Conservation (phyloP, 2,113 vertebrate species). For the Cebus imitator region DNA sequence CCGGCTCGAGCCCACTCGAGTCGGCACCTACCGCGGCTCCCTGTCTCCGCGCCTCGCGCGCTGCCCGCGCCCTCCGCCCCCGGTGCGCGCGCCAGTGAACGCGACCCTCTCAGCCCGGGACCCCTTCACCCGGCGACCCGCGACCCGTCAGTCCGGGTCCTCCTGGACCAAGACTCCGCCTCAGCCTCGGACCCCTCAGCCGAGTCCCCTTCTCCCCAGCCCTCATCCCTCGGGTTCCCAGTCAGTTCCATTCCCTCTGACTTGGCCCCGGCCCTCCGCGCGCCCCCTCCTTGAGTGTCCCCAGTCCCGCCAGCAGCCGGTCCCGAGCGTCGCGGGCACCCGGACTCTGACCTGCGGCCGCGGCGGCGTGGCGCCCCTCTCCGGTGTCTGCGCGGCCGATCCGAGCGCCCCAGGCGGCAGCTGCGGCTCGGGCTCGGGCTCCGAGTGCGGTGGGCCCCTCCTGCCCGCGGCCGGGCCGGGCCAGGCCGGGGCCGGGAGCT, state of each 20-base stretch:
- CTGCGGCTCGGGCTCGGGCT: neutral
- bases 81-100: neutral
- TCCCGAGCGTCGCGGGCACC: neutral
- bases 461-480: neutral
- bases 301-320: neutral
- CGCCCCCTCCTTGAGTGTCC: neutral
- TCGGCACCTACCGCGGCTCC: neutral
- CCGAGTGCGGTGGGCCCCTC: slow-evolving; percentile 15
- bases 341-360: slow-evolving; percentile 61
- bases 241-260: neutral
- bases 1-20: neutral
- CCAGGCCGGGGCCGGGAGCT: neutral
- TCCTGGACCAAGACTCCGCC: neutral
- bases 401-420: slow-evolving; percentile 42
- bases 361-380: neutral
- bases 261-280: neutral
- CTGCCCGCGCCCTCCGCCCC: neutral
- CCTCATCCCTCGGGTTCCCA: too few relatives aligned
- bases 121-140: neutral
- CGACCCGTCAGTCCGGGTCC: neutral
- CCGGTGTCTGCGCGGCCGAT: neutral
- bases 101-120: neutral
- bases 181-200: neutral
- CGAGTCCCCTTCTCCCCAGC: neutral
- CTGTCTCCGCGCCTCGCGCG: neutral